A percentile compares a stretch with the other conserved stretches of the same genome.
Evolutionary conservation across 2,888 invertebrate genomes (phyloP).

Genomic region (Gonocerus acuteangulatus): DNA sequence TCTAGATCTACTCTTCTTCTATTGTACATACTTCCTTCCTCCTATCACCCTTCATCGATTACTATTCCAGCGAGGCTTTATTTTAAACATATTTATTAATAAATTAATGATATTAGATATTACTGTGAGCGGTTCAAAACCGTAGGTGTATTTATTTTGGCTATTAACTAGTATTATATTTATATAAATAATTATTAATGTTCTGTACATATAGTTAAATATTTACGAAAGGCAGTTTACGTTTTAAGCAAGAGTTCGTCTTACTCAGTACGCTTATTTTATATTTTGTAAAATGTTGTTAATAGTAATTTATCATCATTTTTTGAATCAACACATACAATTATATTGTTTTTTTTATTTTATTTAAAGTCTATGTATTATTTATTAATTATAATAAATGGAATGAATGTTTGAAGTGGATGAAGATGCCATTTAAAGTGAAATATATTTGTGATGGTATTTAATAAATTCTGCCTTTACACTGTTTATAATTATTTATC

Average conservation of each 20-base stretch:
- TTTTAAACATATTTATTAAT: conserved; percentile 4
- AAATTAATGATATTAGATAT: conserved; percentile 2
- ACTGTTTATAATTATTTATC: background rate
- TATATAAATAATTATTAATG: conserved; percentile 11
- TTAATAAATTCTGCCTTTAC: background rate
- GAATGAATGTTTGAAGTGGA: background rate
- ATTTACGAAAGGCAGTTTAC: conserved; percentile 12
- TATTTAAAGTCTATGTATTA: background rate
- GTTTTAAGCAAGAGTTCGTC: conserved; percentile 18
- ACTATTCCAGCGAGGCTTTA: conserved; percentile 1
- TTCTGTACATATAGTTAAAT: conserved; percentile 6
- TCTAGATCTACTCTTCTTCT: background rate
- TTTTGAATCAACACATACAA: background rate
- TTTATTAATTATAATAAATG: background rate
- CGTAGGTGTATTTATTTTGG: conserved; percentile 20
- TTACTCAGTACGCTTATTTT: conserved; percentile 22
- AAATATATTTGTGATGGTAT: background rate
- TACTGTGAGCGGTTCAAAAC: conserved; percentile 14
- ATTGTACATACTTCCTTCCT: background rate
- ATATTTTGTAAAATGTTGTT: conserved; percentile 20
- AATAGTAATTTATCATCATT: conserved; percentile 7
- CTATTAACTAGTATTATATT: conserved; percentile 23
- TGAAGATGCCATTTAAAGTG: background rate
- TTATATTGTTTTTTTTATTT: background rate
- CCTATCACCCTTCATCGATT: background rate